Base-by-base conservation (phyloP, 23 tunicate species). In the Ascidia mentula region DNA sequence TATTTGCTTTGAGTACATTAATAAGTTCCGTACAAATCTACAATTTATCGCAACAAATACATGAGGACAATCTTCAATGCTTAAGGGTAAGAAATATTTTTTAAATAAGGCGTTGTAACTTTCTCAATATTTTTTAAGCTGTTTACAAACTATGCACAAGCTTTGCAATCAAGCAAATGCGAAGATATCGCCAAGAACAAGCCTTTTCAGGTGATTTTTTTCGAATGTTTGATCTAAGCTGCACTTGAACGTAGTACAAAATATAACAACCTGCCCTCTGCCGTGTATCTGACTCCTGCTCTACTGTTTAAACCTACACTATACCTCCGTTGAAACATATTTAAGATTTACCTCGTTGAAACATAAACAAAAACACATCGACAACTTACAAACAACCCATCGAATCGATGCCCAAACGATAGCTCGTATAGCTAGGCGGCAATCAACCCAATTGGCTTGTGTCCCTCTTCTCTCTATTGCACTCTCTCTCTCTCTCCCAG, bases 1-100 rank as follows among this genome's bases (percentile, higher is more conserved):
- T 89, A 78, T 82, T 77, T 40, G 84, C 89, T 34, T 36, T 89
- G 32, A 82, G 84, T 37, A 81, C 84, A 0, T 37, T 89, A 35
- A 39, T 89, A 31, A 89, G 94, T 53, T 83, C 90, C 17, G 37
- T 78, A 22, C 94, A 84, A 60, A 71, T 84, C 75, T 84, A 73
- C 94, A 89, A 89, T 45, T 40, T 86, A 22, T 79, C 84, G 22
- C 79, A 73, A 17, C 77, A 86, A 18, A 79, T 86, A 36, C 90
- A 86, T 40, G 83, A 74, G 22, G 81, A 86, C 79, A 72, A 86
- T 40, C 60, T 86, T 45, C 85, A 86, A 45, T 79, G 72, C 80
- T 72, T 86, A 6, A 79, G 74, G 73, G 87, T 83, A 12, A 71
- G 34, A 71, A 42, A 9, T 12, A 15, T 15, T 42, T 12, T 42